Percentiles rank a stretch among this genome's conserved stretches.
phyloP scores from a whole-genome alignment of 2,113 vertebrate species.

The Heterocephalus glaber region DNA sequence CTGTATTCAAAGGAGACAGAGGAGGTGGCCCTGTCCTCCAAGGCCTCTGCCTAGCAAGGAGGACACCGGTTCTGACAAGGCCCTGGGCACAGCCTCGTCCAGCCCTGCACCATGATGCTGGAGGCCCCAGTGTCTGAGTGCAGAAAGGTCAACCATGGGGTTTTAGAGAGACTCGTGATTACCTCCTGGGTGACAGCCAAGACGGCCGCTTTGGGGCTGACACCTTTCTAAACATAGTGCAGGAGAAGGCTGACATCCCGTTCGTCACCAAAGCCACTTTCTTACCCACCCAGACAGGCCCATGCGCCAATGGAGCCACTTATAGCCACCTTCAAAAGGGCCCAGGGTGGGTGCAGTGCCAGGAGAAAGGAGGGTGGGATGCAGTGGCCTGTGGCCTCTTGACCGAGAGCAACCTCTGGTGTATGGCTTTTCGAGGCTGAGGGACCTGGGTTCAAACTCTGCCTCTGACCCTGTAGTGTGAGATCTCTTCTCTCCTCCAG shows the following conservation, averaged over 20 bases:
- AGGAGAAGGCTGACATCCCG: conserved; percentile 56
- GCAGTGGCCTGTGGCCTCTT: conserved; percentile 20
- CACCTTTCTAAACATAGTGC: conserved; percentile 79
- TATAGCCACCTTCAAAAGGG: conserved; percentile 76
- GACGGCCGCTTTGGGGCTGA: conserved; percentile 27
- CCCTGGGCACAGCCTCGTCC: accelerated
- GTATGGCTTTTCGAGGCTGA: not conserved
- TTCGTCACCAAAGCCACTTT: conserved; percentile 77
- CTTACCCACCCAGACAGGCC: conserved; percentile 64
- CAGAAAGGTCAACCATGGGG: conserved; percentile 56
- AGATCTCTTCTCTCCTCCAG: not conserved
- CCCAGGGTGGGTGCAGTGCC: not conserved
- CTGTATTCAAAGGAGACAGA: too few species aligned
- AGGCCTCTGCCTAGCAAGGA: not conserved
- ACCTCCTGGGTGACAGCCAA: conserved; percentile 61
- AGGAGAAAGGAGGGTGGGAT: not conserved
- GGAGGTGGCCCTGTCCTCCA: accelerated
- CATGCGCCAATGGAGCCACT: conserved; percentile 60
- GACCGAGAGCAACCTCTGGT: not conserved
- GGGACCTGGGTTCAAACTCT: not conserved
- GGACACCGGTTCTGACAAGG: accelerated
- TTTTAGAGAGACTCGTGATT: conserved; percentile 75
- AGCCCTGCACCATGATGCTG: not conserved
- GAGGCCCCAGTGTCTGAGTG: not conserved
- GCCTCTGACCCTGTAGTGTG: not conserved